Evolutionary conservation across 2,888 invertebrate species (phyloP).

Genomic region (Phaonia tiefii): DNA sequence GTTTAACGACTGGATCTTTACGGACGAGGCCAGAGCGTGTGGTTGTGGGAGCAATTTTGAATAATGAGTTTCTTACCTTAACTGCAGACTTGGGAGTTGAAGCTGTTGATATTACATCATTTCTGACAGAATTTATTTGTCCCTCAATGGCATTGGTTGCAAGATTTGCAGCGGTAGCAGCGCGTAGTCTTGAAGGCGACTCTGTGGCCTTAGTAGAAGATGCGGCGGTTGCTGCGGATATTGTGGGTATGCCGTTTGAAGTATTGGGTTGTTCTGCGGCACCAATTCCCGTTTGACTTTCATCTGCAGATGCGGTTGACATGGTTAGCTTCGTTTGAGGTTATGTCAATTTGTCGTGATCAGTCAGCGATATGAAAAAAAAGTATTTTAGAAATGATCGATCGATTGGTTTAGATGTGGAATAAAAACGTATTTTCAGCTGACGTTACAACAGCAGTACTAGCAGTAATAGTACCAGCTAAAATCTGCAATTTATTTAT

Average conservation of each 20-base stretch:
- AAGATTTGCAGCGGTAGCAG: not conserved
- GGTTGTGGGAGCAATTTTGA: constrained; percentile 23
- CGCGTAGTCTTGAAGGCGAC: not conserved
- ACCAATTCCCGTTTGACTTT: not conserved
- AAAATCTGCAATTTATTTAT: constrained; percentile 15
- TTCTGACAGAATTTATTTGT: not conserved
- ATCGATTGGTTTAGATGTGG: not conserved
- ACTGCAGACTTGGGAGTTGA: not conserved
- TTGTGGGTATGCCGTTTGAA: not conserved
- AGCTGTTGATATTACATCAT: not conserved
- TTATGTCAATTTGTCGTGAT: not conserved
- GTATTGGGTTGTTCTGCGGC: not conserved
- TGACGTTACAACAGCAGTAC: not conserved
- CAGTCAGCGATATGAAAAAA: not conserved
- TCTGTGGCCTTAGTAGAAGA: not conserved
- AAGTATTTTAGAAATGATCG: constrained; percentile 1
- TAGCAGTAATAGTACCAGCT: not conserved
- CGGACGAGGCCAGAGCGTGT: constrained; percentile 13
- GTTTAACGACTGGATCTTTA: not conserved
- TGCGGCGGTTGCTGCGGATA: not conserved
- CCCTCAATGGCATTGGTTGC: not conserved
- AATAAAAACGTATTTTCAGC: not conserved
- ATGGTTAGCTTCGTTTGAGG: not conserved
- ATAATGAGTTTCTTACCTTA: not conserved
- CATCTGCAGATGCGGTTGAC: not conserved